These are phyloP conservation scores for Scomberomorus guttatus DNA, from an alignment of 2,797 vertebrate species.

Conservation along the genomic window DNA sequence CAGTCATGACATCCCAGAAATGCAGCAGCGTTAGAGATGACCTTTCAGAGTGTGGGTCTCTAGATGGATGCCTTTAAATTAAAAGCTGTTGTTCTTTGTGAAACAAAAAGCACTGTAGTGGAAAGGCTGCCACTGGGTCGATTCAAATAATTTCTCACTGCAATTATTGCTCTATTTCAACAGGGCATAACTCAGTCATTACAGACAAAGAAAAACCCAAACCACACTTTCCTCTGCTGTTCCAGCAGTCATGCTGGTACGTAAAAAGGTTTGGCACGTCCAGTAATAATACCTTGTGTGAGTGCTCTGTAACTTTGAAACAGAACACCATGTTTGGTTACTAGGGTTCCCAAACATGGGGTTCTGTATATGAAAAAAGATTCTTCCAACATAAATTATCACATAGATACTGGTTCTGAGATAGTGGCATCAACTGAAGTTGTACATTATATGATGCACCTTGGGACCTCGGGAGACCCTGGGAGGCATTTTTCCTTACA, in stretches of 20 bases:
- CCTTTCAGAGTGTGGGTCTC: constrained; percentile 49
- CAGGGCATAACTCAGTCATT: constrained; percentile 21
- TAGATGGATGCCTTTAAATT: constrained; percentile 39
- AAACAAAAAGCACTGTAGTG: constrained; percentile 43
- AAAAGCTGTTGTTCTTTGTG: constrained; percentile 57
- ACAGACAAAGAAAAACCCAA: constrained; percentile 20
- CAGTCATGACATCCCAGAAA: constrained; percentile 37
- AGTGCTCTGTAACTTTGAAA: constrained; percentile 7
- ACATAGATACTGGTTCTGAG: background rate
- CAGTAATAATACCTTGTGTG: background rate
- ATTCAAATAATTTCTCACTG: constrained; percentile 35
- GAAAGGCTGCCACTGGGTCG: constrained; percentile 36
- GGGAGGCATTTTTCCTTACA: too few species aligned
- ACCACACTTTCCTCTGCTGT: constrained; percentile 7
- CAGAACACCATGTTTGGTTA: background rate
- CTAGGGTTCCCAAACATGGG: too few species aligned
- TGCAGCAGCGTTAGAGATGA: constrained; percentile 30
- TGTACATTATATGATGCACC: too few species aligned
- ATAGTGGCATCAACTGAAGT: background rate
- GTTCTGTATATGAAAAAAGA: too few species aligned
- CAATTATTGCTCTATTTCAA: constrained; percentile 54
- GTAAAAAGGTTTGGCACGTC: constrained; percentile 6
- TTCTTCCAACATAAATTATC: too few species aligned
- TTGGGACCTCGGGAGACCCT: too few species aligned
- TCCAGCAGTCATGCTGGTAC: background rate